Percentiles rank a stretch among this genome's conserved stretches.
These are phyloP conservation scores for Onthophagus sagittarius DNA, from an alignment of 2,888 invertebrate species.

Conservation along the genomic window DNA sequence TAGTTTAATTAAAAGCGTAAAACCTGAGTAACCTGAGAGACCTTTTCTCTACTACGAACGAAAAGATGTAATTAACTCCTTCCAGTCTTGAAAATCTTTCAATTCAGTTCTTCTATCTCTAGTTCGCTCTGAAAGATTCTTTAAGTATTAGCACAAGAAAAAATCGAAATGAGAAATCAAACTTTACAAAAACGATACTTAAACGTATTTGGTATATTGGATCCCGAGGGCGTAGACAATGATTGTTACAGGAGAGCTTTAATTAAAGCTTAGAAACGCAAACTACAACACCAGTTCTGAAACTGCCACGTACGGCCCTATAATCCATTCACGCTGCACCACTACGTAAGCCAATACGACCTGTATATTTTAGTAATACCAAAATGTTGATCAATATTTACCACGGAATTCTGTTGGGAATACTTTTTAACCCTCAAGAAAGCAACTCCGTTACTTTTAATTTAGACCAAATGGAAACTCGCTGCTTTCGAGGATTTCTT, in stretches of 20 bases:
- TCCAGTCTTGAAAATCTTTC: not conserved
- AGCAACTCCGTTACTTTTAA: not conserved
- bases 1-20: not conserved
- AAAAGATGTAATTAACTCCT: not conserved
- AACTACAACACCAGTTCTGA: not conserved
- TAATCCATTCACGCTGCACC: not conserved
- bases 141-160: not conserved
- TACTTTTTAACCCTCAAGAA: not conserved
- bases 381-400: not conserved
- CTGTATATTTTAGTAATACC: not conserved
- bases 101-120: not conserved
- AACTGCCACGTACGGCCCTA: not conserved
- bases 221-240: not conserved
- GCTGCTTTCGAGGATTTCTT: not conserved
- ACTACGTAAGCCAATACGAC: not conserved
- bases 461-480: not conserved
- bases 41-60: not conserved
- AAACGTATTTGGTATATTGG: not conserved
- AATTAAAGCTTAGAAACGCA: not conserved
- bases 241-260: not conserved
- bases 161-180: not conserved
- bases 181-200: too few species aligned
- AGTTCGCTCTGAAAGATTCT: not conserved
- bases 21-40: not conserved
- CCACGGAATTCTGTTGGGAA: not conserved